Evolutionary conservation across 2,888 invertebrate species (phyloP), one percentile per base, ranked within the genome.

Genomic region (Dryobotodes eremita): DNA sequence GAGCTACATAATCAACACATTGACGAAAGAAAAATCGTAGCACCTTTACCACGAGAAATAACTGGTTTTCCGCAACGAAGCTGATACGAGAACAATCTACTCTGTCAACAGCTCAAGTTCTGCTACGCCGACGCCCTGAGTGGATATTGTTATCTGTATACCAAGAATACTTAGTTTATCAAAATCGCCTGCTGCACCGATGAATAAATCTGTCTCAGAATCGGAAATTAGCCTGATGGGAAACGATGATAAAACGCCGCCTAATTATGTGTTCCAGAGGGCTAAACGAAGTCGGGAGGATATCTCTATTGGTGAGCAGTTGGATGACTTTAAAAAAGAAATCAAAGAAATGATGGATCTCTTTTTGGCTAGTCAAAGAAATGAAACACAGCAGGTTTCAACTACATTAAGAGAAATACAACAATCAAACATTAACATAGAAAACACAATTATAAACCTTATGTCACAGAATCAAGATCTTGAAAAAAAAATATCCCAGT

Each of bases 171-270:
- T n/a, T 46, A 46, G 5, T 7, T 46, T 6, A 4, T 7, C 46
- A 46, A 46, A 46, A 46, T 46, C 46, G 46, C 46, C 46, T 6
- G 46, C 46, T 46, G 46, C 46, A 46, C 46, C 46, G 23, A 66
- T 66, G 66, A 26, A 66, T 66, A 66, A 66, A 48, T 66, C 66
- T 48, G 13, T 26, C 66, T 66, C 66, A 13, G 66, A 66, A 23
- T 26, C 66, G n/a, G 48, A 66, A 1, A 8, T 66, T 66, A 66
- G 48, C 36, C n/a, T 48, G 17, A 15, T 66, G 66, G 26, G 66
- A n/a, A 48, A 48, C 11, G 66, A 48, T 15, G n/a, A 48, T 20
- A 66, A 48, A 26, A 66, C 66, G 48, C 66, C 66, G 15, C 66
- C 66, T 26, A 66, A 66, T 26, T 66, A n/a, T n/a, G 66, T 66